Percentiles rank a stretch among this genome's conserved stretches.
These are phyloP conservation scores for Idaea aversata DNA, from an alignment of 2,888 invertebrate species.

Conservation along the genomic window DNA sequence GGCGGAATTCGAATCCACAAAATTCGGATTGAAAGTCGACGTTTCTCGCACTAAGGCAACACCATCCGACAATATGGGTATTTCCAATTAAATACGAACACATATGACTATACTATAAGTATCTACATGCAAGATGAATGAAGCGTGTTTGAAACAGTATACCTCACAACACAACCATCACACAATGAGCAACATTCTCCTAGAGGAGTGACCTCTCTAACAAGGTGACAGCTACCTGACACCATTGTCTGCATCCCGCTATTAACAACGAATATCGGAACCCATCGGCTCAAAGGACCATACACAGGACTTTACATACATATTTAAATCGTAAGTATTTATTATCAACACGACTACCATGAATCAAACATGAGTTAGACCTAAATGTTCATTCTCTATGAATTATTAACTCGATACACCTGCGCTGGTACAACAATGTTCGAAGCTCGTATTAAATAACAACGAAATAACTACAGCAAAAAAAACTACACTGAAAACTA, in stretches of 20 bases:
- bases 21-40: too few relatives aligned
- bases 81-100: slow-evolving; percentile 57
- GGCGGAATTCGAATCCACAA: too few relatives aligned
- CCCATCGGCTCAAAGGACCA: not conserved
- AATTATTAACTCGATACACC: slow-evolving; percentile 26
- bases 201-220: slow-evolving; percentile 62
- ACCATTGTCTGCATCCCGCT: slow-evolving; percentile 65
- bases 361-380: slow-evolving; percentile 28
- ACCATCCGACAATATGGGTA: slow-evolving; percentile 17
- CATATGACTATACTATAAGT: not conserved
- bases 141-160: slow-evolving; percentile 63
- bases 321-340: too few relatives aligned
- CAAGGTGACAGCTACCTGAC: slow-evolving; percentile 75
- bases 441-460: slow-evolving; percentile 31
- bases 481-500: slow-evolving; percentile 28
- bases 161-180: slow-evolving; percentile 59
- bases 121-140: slow-evolving; percentile 40
- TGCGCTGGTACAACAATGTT: slow-evolving; percentile 22
- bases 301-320: too few relatives aligned
- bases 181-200: slow-evolving; percentile 59
- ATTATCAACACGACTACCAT: slow-evolving; percentile 30
- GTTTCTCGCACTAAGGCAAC: too few relatives aligned
- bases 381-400: slow-evolving; percentile 26
- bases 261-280: slow-evolving; percentile 61
- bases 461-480: slow-evolving; percentile 30